These are phyloP conservation scores for Apotomis turbidana DNA, from an alignment of 2,888 invertebrate genomes.

Conservation along the genomic window DNA sequence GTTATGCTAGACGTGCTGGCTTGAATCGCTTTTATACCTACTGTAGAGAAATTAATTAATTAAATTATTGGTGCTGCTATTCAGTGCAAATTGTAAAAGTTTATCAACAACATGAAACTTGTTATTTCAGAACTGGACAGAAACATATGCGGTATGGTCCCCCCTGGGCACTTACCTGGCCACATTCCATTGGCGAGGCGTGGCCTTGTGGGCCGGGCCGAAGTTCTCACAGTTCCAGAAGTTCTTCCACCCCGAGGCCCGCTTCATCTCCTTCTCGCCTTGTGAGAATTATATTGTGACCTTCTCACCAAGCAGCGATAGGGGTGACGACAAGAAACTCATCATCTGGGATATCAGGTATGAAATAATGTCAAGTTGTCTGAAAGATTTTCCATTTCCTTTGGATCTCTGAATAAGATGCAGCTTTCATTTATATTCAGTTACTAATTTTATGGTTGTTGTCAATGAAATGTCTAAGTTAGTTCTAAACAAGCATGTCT, in stretches of 20 bases:
- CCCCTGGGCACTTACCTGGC: constrained; percentile 98
- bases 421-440: too few species aligned
- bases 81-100: background rate
- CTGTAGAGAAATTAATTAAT: too few species aligned
- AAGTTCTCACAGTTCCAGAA: constrained; percentile 95
- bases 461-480: too few species aligned
- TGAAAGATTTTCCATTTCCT: too few species aligned
- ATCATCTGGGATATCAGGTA: constrained; percentile 98
- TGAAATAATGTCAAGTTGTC: constrained; percentile 13
- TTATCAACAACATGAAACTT: background rate
- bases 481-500: too few species aligned
- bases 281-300: constrained; percentile 98
- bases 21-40: too few species aligned
- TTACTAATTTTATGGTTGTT: too few species aligned
- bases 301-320: constrained; percentile 92
- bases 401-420: too few species aligned
- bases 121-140: constrained; percentile 92
- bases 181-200: constrained; percentile 97
- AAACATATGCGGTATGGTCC: constrained; percentile 98
- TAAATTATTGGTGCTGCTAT: too few species aligned
- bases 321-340: constrained; percentile 90
- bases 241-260: constrained; percentile 95
- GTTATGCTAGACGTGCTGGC: too few species aligned
- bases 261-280: constrained; percentile 98
- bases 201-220: constrained; percentile 98